Evolutionary conservation across 2,888 invertebrate genomes (phyloP).

Genomic region (Ennomos fuscantarius): DNA sequence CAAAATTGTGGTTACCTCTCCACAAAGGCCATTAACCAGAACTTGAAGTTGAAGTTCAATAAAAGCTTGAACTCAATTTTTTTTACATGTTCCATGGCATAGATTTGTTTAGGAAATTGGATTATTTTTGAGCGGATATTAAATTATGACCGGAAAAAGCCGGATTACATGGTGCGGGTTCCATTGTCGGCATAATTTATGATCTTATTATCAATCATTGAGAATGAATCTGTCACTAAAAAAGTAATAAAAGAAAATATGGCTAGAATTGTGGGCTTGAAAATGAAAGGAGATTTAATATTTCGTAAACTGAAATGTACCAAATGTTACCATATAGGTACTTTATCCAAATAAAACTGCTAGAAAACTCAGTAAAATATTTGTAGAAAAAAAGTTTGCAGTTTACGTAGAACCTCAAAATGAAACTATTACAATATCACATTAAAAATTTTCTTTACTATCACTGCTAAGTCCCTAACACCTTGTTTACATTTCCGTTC

Average conservation of each 20-base stretch:
- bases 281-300: not conserved
- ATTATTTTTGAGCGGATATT: conserved; percentile 82
- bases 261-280: not conserved
- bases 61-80: no score
- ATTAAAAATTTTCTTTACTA: no score
- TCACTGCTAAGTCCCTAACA: conserved; percentile 32
- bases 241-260: conserved; percentile 5
- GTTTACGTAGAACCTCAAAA: no score
- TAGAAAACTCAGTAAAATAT: no score
- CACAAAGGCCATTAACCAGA: no score
- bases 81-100: conserved; percentile 43
- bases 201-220: conserved; percentile 51
- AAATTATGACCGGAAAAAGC: conserved; percentile 77
- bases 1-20: no score
- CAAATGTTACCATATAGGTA: no score
- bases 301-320: not conserved
- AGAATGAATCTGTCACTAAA: conserved; percentile 35
- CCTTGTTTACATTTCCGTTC: conserved; percentile 55
- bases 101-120: conserved; percentile 69
- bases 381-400: no score
- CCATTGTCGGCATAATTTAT: conserved; percentile 64
- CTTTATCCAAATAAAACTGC: no score
- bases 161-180: conserved; percentile 71
- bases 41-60: no score
- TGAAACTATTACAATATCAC: no score